Evolutionary conservation across 2,113 vertebrate genomes (phyloP).

Genomic region (Colossoma macropomum): DNA sequence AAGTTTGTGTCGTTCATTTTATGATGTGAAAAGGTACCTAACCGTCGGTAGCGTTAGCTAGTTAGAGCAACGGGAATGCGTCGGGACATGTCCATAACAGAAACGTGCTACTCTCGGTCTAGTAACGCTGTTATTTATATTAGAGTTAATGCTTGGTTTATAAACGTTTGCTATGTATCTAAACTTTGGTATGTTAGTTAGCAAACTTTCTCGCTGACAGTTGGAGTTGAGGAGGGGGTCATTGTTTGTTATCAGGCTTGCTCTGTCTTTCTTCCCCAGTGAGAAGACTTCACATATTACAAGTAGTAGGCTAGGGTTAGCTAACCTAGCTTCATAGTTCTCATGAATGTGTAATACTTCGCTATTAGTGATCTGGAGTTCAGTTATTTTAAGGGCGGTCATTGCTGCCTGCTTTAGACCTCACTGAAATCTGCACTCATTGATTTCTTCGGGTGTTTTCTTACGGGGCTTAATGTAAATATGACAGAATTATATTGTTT

Average conservation of each 20-base stretch:
- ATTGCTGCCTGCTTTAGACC: too few relatives aligned
- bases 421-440: too few relatives aligned
- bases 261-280: neutral
- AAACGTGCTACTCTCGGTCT: conserved; percentile 32
- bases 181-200: neutral
- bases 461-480: too few relatives aligned
- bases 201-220: conserved; percentile 14
- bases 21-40: conserved; percentile 22
- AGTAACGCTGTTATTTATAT: conserved; percentile 4
- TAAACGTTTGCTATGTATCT: neutral
- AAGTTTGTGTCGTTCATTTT: conserved; percentile 24
- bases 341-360: neutral
- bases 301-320: too few relatives aligned
- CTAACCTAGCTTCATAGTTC: neutral
- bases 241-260: neutral
- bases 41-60: too few relatives aligned
- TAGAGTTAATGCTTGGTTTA: neutral
- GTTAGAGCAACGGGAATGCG: conserved; percentile 63
- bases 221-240: neutral
- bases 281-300: neutral
- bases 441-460: too few relatives aligned
- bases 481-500: too few relatives aligned
- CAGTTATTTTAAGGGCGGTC: too few relatives aligned
- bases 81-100: conserved; percentile 67
- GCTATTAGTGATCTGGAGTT: too few relatives aligned